Base-by-base conservation (phyloP, 2,888 invertebrate genomes). In the Ochropacha duplaris region DNA sequence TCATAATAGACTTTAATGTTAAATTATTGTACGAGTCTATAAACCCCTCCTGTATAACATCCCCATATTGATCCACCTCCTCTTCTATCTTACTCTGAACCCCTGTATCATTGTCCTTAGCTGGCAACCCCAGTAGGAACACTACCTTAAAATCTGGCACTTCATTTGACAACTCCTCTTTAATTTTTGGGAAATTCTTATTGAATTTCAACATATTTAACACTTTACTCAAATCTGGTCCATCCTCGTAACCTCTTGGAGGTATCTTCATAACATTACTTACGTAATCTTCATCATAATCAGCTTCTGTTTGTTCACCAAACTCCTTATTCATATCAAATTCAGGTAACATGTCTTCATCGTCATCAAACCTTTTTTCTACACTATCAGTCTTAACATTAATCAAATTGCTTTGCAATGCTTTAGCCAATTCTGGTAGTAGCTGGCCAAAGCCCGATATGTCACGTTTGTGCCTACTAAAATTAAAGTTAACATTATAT, bases 11-110 rank as follows among this genome's bases (percentile, higher is more conserved):
- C 81, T 98, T 98, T 26, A 98, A 78, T 0, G 97, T 98, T 66
- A 97, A 92, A 93, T 98, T 98, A 82, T 97, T 96, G 79, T 98
- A 97, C 0, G 96, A 95, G 82, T 98, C 98, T 44, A 95, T 83
- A 79, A 98, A 98, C 50, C 94, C 95, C 79, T 97, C 97, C 84
- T 97, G 97, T 55, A 98, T 95, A 12, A 98, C 94, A 82, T 98
- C 97, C 22, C 95, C 95, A 76, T 95, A 95, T 56, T 90, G 91
- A 2, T 94, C 90, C 22, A 94, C 94, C 80, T 97, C 97, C 49
- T 94, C 94, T 50, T 94, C 92, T 26, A 97, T 94, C 58, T 93
- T 93, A 60, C 89, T 92, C 90, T 96, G 93, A 0, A 94, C 88
- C 71, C 94, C 93, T 72, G 95, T 93, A 78, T 82, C 82, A 69